Percentiles rank a stretch among this genome's conserved stretches.
These are phyloP conservation scores for Drosophila prosaltans DNA, from an alignment of 1,140 invertebrate species.

Conservation along the genomic window DNA sequence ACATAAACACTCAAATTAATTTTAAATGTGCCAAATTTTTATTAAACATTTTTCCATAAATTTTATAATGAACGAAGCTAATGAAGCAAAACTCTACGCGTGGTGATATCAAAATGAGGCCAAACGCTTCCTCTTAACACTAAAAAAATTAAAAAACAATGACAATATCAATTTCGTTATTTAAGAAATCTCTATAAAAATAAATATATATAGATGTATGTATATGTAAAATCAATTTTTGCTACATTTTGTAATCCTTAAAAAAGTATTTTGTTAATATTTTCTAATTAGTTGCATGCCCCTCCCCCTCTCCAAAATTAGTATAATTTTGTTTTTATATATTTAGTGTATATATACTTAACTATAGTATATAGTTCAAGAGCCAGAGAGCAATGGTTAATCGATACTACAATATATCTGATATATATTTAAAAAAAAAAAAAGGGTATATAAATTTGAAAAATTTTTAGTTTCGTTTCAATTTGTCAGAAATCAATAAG, in stretches of 20 bases:
- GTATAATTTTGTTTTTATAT: conserved; percentile 49
- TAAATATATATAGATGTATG: neutral
- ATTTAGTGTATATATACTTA: conserved; percentile 64
- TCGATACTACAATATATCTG: conserved; percentile 20
- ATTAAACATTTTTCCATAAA: conserved; percentile 45
- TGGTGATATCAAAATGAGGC: conserved; percentile 78
- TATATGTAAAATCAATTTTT: conserved; percentile 3
- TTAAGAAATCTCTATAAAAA: conserved; percentile 7
- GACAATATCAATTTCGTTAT: conserved; percentile 7
- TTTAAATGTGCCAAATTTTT: conserved; percentile 80
- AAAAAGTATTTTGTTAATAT: conserved; percentile 65
- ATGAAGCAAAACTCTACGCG: conserved; percentile 65
- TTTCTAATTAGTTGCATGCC: conserved; percentile 42
- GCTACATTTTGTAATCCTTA: conserved; percentile 40
- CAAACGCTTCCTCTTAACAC: conserved; percentile 67
- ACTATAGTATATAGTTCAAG: conserved; percentile 27
- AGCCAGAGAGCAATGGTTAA: neutral
- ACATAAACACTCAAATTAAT: conserved; percentile 62
- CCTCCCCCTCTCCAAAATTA: conserved; percentile 41
- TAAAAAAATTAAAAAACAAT: conserved; percentile 23
- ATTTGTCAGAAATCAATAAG: too few relatives aligned
- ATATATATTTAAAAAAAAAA: neutral
- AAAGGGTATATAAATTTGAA: neutral
- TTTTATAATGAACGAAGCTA: conserved; percentile 66
- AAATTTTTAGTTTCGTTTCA: neutral